Conservation (phyloP, 23 tunicate genomes). For the Pegea sp. region DNA sequence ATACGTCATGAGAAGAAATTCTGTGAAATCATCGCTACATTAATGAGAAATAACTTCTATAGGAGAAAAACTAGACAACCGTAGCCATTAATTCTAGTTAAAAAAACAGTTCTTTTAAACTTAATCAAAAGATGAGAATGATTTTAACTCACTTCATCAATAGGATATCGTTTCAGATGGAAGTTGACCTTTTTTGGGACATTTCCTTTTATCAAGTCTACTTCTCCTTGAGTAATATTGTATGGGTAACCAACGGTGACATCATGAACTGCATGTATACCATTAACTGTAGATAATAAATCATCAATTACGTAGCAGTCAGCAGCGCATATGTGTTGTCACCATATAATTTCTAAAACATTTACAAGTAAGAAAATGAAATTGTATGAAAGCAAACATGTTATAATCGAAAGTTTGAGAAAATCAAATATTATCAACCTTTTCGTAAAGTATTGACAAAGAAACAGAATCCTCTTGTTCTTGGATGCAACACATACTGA, state of each 20-base stretch:
- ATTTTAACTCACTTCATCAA: slow-evolving; percentile 45
- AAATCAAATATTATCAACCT: slow-evolving; percentile 8
- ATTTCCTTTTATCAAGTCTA: slow-evolving; percentile 36
- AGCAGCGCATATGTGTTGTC: too few species aligned
- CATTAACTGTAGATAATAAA: slow-evolving; percentile 22
- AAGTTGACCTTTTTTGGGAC: slow-evolving; percentile 87
- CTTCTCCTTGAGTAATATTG: slow-evolving; percentile 39
- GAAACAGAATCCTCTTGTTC: slow-evolving; percentile 46
- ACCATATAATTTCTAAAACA: too few species aligned
- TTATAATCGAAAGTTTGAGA: neutral
- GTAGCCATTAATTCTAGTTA: too few species aligned
- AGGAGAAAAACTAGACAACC: too few species aligned
- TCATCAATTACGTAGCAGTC: neutral
- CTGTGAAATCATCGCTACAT: too few species aligned
- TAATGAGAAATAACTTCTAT: too few species aligned
- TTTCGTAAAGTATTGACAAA: slow-evolving; percentile 60
- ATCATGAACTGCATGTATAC: slow-evolving; percentile 85
- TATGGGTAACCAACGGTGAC: slow-evolving; percentile 84
- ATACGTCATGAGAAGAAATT: too few species aligned
- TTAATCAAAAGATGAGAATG: too few species aligned
- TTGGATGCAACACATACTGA: slow-evolving; percentile 76
- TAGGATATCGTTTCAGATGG: slow-evolving; percentile 53
- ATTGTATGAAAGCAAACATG: neutral
- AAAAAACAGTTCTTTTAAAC: too few species aligned
- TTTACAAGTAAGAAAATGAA: too few species aligned